Conservation (phyloP, 2,888 invertebrate species). For the Prosopocoilus inquinatus region DNA sequence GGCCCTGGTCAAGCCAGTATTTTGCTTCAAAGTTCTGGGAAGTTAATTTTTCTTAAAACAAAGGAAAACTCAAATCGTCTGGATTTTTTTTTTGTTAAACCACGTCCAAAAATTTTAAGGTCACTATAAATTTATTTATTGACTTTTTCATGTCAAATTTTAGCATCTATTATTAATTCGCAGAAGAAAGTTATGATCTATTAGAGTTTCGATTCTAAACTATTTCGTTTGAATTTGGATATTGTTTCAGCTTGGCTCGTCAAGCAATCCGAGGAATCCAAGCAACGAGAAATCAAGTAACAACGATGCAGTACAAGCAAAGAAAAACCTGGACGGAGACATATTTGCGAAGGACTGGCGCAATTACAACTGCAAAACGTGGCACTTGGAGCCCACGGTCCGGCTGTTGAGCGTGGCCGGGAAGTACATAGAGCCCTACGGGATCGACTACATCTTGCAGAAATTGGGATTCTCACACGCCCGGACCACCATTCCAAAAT, state of each 20-base stretch:
- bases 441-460: slow-evolving; percentile 96
- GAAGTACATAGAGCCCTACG: slow-evolving; percentile 96
- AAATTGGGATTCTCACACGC: slow-evolving; percentile 97
- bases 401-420: slow-evolving; percentile 63
- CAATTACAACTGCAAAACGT: slow-evolving; percentile 88
- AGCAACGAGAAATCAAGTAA: not conserved
- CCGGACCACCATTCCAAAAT: slow-evolving; percentile 97
- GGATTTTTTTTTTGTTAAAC: too few relatives aligned
- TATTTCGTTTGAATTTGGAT: not conserved
- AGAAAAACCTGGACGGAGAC: slow-evolving; percentile 52
- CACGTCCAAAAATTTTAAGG: too few relatives aligned
- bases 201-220: too few relatives aligned
- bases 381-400: slow-evolving; percentile 95
- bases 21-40: too few relatives aligned
- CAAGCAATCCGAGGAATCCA: not conserved
- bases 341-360: slow-evolving; percentile 82
- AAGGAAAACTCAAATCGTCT: too few relatives aligned
- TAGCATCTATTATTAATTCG: too few relatives aligned
- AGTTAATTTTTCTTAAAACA: too few relatives aligned
- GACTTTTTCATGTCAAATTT: too few relatives aligned
- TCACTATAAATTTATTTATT: too few relatives aligned
- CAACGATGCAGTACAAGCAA: not conserved
- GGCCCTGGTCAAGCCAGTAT: too few relatives aligned
- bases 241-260: not conserved
- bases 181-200: too few relatives aligned